Evolutionary conservation across 2,888 invertebrate genomes (phyloP).

Genomic region (Frankliniella fusca): DNA sequence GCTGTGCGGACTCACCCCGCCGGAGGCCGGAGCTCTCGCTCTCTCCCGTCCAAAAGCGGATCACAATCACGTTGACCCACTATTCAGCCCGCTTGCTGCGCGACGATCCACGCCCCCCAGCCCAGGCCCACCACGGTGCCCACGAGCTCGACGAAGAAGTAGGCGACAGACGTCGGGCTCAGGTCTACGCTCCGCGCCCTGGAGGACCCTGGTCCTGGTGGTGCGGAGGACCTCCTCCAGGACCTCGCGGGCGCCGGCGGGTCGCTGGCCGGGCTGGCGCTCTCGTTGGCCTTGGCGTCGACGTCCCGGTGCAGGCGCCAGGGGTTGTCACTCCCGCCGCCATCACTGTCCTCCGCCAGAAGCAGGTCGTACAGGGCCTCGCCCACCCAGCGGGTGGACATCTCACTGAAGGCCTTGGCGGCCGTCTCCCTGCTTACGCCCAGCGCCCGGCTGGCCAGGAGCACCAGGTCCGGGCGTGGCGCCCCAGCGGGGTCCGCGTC

Average conservation of each 20-base stretch:
- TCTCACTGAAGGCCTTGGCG: background rate
- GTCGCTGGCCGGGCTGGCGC: background rate
- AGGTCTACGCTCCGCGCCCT: background rate
- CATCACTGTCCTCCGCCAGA: background rate
- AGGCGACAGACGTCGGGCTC: background rate
- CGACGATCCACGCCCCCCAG: background rate
- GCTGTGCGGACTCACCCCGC: too few species aligned
- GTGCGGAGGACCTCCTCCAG: background rate
- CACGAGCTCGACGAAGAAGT: background rate
- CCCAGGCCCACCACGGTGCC: background rate
- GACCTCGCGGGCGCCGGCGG: background rate
- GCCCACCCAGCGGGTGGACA: slow-evolving; percentile 15
- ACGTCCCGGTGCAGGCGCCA: background rate
- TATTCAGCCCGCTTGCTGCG: too few species aligned
- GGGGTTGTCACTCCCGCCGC: background rate
- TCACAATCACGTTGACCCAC: too few species aligned
- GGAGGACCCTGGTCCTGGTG: background rate
- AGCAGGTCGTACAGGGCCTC: background rate
- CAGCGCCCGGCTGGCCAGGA: background rate
- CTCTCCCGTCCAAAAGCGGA: too few species aligned
- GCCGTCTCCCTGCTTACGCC: background rate
- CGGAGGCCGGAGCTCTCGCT: too few species aligned
- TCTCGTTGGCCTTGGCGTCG: background rate
- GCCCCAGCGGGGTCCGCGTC: background rate
- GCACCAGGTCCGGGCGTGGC: background rate